Base-by-base conservation (phyloP, 2,888 invertebrate species). In the Acheta domesticus region DNA sequence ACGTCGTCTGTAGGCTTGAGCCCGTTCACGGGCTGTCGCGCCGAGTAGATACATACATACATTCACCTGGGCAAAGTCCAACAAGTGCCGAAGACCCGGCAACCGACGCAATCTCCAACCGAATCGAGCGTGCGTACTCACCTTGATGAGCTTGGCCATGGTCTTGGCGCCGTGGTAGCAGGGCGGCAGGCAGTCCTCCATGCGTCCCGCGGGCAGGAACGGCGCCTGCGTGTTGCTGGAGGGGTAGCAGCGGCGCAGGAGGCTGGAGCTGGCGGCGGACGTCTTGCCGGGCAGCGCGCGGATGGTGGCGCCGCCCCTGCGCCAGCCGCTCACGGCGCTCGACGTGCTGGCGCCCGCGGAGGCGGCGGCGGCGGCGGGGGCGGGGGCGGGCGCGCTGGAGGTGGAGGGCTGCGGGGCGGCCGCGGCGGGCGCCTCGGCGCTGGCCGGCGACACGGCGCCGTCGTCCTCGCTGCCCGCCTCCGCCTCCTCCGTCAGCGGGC, bases 71-170 rank as follows among this genome's bases (percentile, higher is more conserved):
- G 4, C 8, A 36, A 36, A 36, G 36, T 8, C 36, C 36, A 36
- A 36, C 36, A 36, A 23, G 36, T 1, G 36, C 36, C 36, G 8
- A 8, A 36, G 36, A 36, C 8, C 5, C 3, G 23, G 23, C 23
- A 23, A 23, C 23, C 23, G 23, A 23, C 3, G 23, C 8, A 5
- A 8, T 36, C 36, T 8, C 36, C 8, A 36, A 36, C 8, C 8
- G 36, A 36, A 12, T 5, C 12, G 11, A 73, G 12, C 73, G 19
- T 8, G 19, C 20, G 48, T 77, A 80, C 86, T 84, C 84, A 91
- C 91, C 88, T 91, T 89, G 82, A 91, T 90, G 36, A 91, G 86
- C 82, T 89, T 89, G 76, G 89, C 87, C 83, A 91, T 90, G 82
- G 89, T 89, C 83, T 90, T 88, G 78, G 89, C 88, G 36, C 88